These are phyloP conservation scores for Nesidiocoris tenuis DNA, from an alignment of 2,888 invertebrate species.

Conservation along the genomic window DNA sequence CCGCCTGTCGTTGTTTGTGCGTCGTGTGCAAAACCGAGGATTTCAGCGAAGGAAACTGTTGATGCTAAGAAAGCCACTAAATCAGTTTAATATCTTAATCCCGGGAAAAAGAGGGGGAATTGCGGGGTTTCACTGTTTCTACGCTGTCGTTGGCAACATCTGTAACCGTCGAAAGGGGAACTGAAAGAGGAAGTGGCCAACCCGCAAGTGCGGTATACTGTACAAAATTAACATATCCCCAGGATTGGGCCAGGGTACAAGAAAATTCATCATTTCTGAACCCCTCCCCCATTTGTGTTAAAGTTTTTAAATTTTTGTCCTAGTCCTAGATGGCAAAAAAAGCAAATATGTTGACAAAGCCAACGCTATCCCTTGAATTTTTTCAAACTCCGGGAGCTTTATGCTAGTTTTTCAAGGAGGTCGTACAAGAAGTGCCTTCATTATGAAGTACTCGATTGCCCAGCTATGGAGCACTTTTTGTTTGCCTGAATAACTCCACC, in stretches of 20 bases:
- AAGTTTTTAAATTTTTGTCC: background rate
- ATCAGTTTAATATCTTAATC: conserved; percentile 42
- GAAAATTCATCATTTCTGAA: background rate
- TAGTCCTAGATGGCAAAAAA: too few relatives aligned
- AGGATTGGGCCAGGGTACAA: background rate
- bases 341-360: too few relatives aligned
- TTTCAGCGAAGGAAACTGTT: background rate
- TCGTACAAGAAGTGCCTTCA: too few relatives aligned
- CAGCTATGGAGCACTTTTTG: too few relatives aligned
- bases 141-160: conserved; percentile 32
- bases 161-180: conserved; percentile 5
- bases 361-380: too few relatives aligned
- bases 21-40: background rate
- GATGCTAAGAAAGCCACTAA: conserved; percentile 18
- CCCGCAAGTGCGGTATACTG: conserved; percentile 9
- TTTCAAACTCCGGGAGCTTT: too few relatives aligned
- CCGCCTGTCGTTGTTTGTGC: background rate
- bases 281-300: background rate
- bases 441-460: too few relatives aligned
- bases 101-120: conserved; percentile 10
- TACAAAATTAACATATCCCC: conserved; percentile 18
- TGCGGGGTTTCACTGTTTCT: background rate
- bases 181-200: background rate
- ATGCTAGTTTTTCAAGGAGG: too few relatives aligned
- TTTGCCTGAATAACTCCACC: too few relatives aligned